These are phyloP conservation scores for Danio albolineatus DNA, from an alignment of 2,797 vertebrate genomes.

Conservation along the genomic window DNA sequence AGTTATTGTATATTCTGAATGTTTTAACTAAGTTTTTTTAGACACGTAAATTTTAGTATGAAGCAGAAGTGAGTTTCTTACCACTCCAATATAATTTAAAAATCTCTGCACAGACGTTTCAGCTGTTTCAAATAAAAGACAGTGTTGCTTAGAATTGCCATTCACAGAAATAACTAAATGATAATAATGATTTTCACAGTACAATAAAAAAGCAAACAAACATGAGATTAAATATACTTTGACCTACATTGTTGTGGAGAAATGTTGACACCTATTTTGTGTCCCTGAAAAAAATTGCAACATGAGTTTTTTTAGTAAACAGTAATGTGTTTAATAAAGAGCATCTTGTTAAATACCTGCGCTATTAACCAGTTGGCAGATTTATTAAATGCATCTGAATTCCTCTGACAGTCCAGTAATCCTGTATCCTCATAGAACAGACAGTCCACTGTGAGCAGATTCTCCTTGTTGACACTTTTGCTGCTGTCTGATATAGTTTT, in stretches of 20 bases:
- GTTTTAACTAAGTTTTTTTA: too few species aligned
- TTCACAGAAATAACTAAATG: too few species aligned
- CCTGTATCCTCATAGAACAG: slow-evolving; percentile 7
- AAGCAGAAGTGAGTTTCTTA: too few species aligned
- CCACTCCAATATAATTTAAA: too few species aligned
- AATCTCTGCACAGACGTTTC: too few species aligned
- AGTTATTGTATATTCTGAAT: too few species aligned
- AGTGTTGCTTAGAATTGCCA: too few species aligned
- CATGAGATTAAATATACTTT: too few species aligned
- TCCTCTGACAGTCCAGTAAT: slow-evolving; percentile 17
- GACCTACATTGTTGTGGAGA: not conserved
- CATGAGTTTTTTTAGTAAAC: not conserved
- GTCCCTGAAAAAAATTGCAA: not conserved
- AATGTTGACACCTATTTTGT: not conserved
- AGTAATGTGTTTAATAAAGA: not conserved
- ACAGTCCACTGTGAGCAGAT: not conserved
- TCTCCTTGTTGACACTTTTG: not conserved
- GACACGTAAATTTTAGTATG: too few species aligned
- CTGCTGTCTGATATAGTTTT: slow-evolving; percentile 8
- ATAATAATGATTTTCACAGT: too few species aligned
- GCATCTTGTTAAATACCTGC: slow-evolving; percentile 12
- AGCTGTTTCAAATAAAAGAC: too few species aligned
- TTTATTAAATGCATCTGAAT: not conserved
- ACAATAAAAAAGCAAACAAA: too few species aligned
- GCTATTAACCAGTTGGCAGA: not conserved